phyloP scores from a whole-genome alignment of 2,113 vertebrate species.

The Stictonetta naevosa region DNA sequence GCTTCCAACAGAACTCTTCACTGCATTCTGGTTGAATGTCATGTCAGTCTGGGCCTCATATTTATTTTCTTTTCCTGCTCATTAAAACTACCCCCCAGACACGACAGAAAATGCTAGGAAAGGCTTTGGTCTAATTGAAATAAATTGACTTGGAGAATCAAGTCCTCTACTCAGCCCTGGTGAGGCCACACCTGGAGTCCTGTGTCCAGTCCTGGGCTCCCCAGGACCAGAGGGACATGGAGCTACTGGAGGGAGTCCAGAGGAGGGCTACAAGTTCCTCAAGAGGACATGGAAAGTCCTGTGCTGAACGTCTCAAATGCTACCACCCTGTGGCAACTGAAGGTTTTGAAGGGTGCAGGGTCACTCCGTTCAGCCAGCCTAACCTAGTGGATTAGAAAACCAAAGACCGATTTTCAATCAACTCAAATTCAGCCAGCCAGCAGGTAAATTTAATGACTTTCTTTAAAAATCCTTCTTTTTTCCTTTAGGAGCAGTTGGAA shows the following conservation, averaged over 20 bases:
- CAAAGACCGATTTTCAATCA: neutral
- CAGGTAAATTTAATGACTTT: neutral
- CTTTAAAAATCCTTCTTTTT: neutral
- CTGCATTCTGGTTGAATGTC: neutral
- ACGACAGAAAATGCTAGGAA: conserved; percentile 1
- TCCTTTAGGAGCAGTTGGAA: neutral
- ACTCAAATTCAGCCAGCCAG: neutral
- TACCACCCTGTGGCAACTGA: neutral
- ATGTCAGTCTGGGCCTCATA: neutral
- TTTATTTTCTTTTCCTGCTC: conserved; percentile 38
- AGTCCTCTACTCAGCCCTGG: too few species aligned
- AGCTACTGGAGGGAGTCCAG: too few species aligned
- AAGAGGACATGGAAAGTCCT: neutral
- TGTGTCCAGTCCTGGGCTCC: too few species aligned
- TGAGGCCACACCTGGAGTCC: too few species aligned
- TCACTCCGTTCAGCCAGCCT: neutral
- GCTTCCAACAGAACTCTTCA: neutral
- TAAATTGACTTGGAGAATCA: neutral
- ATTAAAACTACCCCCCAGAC: conserved; percentile 24
- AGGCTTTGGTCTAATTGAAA: conserved; percentile 42
- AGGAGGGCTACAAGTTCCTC: neutral
- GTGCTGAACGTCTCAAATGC: neutral
- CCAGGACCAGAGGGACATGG: too few species aligned
- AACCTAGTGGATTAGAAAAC: neutral
- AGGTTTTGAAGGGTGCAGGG: neutral